A percentile compares a stretch with the other conserved stretches of the same genome.
Evolutionary conservation across 2,797 vertebrate species (phyloP).

Genomic region (Eulemur albifrons): DNA sequence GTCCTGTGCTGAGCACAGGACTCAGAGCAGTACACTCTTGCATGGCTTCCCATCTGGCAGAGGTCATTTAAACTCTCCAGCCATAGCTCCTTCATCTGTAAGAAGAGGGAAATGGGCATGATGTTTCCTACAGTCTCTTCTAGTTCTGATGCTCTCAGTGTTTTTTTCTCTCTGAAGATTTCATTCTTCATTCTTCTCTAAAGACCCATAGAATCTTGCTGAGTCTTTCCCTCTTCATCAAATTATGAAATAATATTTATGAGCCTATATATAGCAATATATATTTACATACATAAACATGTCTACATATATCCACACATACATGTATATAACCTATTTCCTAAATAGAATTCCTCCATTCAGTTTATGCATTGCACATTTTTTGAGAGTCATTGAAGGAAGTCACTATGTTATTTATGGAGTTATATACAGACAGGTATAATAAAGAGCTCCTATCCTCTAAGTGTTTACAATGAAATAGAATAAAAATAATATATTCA

Average conservation of each 20-base stretch:
- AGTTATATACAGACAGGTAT: background rate
- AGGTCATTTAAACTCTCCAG: background rate
- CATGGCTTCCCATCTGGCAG: background rate
- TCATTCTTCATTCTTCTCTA: background rate
- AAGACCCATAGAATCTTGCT: background rate
- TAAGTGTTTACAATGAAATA: background rate
- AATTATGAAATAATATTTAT: background rate
- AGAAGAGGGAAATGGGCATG: background rate
- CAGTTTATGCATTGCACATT: background rate
- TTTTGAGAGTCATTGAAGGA: background rate
- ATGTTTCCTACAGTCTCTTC: background rate
- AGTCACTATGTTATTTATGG: background rate
- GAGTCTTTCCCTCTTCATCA: background rate
- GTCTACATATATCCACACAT: background rate
- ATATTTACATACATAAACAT: background rate
- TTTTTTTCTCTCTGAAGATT: background rate
- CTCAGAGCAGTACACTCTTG: too few relatives aligned
- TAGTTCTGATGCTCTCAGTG: background rate
- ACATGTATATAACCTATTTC: background rate
- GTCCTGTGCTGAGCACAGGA: background rate
- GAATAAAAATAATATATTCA: background rate
- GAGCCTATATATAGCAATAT: background rate
- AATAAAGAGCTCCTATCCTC: background rate
- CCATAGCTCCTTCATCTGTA: background rate
- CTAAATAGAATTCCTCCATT: constrained; percentile 28